These are phyloP conservation scores for Butorides virescens DNA, from an alignment of 2,113 vertebrate species.

Conservation along the genomic window DNA sequence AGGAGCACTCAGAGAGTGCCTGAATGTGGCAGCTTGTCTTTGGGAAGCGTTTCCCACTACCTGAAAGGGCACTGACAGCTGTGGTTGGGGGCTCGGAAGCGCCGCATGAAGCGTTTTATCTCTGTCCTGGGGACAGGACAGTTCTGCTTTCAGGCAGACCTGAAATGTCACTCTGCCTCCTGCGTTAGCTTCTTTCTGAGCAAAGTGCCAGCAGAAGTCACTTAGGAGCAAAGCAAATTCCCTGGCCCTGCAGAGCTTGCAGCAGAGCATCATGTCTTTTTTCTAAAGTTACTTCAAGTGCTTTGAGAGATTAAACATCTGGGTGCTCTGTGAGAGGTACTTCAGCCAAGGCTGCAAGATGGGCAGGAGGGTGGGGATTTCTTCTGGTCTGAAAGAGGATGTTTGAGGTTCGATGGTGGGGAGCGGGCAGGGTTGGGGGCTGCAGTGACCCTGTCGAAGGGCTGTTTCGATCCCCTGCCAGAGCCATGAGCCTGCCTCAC, in stretches of 20 bases:
- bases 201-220: not conserved
- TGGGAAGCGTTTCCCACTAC: not conserved
- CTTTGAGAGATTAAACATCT: not conserved
- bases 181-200: not conserved
- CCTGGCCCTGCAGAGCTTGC: not conserved
- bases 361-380: not conserved
- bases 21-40: not conserved
- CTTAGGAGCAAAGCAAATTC: not conserved
- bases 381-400: not conserved
- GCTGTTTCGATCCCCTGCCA: not conserved
- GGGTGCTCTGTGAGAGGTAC: not conserved
- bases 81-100: not conserved
- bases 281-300: not conserved
- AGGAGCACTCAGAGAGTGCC: fast-evolving
- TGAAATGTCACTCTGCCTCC: not conserved
- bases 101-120: not conserved
- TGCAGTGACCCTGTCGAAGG: not conserved
- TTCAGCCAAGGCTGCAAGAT: not conserved
- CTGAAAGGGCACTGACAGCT: not conserved
- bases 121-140: not conserved
- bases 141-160: not conserved
- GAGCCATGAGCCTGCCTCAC: not conserved
- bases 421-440: not conserved
- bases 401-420: not conserved
- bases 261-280: not conserved